phyloP scores from a whole-genome alignment of 2,888 invertebrate species.

The Volucella zonaria region DNA sequence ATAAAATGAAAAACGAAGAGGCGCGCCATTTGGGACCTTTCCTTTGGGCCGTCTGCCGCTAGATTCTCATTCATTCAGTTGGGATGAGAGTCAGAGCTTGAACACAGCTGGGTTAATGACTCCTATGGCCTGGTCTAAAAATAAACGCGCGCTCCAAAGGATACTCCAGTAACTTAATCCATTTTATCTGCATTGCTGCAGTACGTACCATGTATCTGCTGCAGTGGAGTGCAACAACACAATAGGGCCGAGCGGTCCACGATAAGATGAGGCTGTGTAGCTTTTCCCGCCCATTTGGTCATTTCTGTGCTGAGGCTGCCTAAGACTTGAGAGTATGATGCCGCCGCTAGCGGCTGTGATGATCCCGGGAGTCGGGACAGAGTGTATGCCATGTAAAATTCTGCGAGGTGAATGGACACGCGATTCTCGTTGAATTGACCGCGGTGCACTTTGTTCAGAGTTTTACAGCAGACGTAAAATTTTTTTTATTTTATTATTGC shows the following conservation, averaged over 20 bases:
- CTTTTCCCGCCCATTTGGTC: constrained; percentile 58
- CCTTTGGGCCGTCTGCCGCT: constrained; percentile 32
- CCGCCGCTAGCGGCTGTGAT: constrained; percentile 21
- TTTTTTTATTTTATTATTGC: constrained; percentile 16
- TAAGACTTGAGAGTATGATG: constrained; percentile 11
- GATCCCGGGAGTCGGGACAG: constrained; percentile 1
- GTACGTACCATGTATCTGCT: too few species aligned
- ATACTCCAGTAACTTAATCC: constrained; percentile 74
- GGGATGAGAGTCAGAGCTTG: constrained; percentile 54
- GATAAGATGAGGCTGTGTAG: constrained; percentile 15
- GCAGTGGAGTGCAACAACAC: constrained; percentile 24
- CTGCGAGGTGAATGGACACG: constrained; percentile 70
- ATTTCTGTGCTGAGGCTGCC: constrained; percentile 34
- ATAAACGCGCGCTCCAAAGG: constrained; percentile 64
- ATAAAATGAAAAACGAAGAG: neutral
- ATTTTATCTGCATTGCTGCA: constrained; percentile 59
- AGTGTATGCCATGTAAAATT: constrained; percentile 41
- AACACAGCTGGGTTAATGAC: constrained; percentile 66
- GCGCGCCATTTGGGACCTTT: constrained; percentile 6
- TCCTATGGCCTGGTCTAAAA: constrained; percentile 59
- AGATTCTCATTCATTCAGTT: constrained; percentile 23
- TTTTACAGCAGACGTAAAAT: constrained; percentile 55
- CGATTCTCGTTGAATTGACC: constrained; percentile 61
- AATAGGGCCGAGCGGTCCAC: constrained; percentile 31
- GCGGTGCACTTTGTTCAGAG: constrained; percentile 68